Conservation (phyloP, 2,888 invertebrate species). For the Callimorpha dominula region DNA sequence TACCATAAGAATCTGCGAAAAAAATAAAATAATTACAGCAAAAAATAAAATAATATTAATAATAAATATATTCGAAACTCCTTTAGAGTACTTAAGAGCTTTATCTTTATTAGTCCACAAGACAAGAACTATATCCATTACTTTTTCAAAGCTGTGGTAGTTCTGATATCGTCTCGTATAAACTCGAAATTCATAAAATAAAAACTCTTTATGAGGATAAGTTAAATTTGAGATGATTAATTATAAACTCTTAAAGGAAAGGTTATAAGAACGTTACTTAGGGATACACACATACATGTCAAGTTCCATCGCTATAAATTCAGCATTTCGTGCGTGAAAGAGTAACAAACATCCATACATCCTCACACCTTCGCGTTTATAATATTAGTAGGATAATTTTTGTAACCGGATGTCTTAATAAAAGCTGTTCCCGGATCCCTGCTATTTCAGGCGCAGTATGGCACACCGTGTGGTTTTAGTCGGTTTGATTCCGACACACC, state of each 20-base stretch:
- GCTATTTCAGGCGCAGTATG: too few relatives aligned
- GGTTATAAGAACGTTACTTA: background rate
- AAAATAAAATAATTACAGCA: background rate
- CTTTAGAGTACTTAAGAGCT: background rate
- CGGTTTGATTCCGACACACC: too few relatives aligned
- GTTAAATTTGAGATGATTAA: background rate
- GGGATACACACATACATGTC: background rate
- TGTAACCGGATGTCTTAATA: too few relatives aligned
- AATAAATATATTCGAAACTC: background rate
- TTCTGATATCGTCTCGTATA: background rate
- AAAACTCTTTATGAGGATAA: background rate
- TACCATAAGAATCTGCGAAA: slow-evolving; percentile 33
- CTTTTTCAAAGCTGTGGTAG: background rate
- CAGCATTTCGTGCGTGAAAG: too few relatives aligned
- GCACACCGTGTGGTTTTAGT: too few relatives aligned
- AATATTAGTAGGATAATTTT: too few relatives aligned
- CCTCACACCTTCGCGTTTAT: too few relatives aligned
- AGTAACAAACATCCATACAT: too few relatives aligned
- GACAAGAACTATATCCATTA: background rate
- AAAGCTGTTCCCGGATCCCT: too few relatives aligned
- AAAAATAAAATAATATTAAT: background rate
- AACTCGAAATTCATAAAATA: background rate
- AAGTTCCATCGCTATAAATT: too few relatives aligned
- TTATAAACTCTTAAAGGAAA: background rate
- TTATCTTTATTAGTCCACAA: background rate